These are phyloP conservation scores for Drosophila hydei DNA, from an alignment of 1,140 invertebrate species.

Conservation along the genomic window DNA sequence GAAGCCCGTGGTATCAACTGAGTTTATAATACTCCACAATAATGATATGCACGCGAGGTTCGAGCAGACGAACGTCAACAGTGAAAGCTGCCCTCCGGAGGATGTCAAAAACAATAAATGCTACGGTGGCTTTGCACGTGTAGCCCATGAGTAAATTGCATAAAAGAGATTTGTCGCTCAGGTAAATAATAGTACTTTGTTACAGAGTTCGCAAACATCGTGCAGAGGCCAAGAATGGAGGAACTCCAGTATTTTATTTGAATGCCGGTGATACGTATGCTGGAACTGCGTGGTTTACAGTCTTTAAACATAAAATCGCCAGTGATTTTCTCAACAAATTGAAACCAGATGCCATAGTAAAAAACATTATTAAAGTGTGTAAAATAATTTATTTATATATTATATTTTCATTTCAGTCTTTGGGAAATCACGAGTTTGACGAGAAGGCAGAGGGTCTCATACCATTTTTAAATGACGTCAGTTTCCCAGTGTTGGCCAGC, in stretches of 20 bases:
- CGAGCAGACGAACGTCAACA: constrained; percentile 89
- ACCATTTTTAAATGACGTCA: constrained; percentile 89
- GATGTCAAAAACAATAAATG: constrained; percentile 86
- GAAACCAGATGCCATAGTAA: constrained; percentile 92
- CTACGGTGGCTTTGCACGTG: constrained; percentile 92
- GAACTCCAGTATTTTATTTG: constrained; percentile 88
- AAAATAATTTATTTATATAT: background rate
- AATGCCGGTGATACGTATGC: constrained; percentile 96
- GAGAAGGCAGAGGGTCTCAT: constrained; percentile 89
- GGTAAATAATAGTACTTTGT: background rate
- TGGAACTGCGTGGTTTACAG: constrained; percentile 92
- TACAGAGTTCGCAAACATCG: constrained; percentile 86
- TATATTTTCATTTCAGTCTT: constrained; percentile 85
- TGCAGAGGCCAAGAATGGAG: constrained; percentile 84
- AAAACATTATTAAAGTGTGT: constrained; percentile 61
- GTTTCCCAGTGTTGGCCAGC: constrained; percentile 90
- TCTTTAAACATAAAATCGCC: constrained; percentile 90
- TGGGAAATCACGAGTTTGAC: constrained; percentile 98
- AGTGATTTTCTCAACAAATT: constrained; percentile 91
- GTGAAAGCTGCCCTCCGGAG: constrained; percentile 86
- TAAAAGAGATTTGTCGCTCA: background rate
- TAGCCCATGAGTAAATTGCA: constrained; percentile 86
- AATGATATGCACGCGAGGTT: constrained; percentile 96
- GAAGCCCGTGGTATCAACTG: constrained; percentile 53
- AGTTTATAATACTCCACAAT: constrained; percentile 91